These are phyloP conservation scores for Hemiprocne comata DNA, from an alignment of 2,113 vertebrate species.

Conservation along the genomic window DNA sequence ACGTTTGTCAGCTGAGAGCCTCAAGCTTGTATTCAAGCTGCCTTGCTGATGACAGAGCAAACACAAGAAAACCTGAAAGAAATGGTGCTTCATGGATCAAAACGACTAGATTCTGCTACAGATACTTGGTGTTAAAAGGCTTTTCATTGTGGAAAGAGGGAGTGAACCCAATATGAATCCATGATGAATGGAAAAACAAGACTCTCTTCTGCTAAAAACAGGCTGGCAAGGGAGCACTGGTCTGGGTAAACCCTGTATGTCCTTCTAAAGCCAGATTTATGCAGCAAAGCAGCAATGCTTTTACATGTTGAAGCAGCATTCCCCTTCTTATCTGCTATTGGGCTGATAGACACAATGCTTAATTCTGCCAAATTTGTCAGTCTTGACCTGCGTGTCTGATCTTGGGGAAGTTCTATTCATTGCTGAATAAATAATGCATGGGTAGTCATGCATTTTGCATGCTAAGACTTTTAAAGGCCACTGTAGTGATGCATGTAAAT, in stretches of 20 bases:
- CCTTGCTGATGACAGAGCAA: not conserved
- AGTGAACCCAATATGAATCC: not conserved
- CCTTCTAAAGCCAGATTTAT: not conserved
- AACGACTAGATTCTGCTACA: not conserved
- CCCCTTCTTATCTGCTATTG: not conserved
- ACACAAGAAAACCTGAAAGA: constrained; percentile 19
- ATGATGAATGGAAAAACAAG: not conserved
- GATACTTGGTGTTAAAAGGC: not conserved
- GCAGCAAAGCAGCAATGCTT: not conserved
- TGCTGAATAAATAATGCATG: constrained; percentile 69
- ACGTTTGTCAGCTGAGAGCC: constrained; percentile 40
- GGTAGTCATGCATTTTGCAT: constrained; percentile 71
- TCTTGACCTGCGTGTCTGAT: constrained; percentile 44
- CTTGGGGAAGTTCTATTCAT: constrained; percentile 57
- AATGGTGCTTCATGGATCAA: not conserved
- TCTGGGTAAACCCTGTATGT: rapidly evolving
- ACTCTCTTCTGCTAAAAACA: not conserved
- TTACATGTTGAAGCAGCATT: not conserved
- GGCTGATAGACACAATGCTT: not conserved
- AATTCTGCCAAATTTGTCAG: constrained; percentile 55
- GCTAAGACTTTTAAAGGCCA: constrained; percentile 66
- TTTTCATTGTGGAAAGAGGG: not conserved
- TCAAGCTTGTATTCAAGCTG: not conserved
- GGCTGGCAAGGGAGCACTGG: not conserved
- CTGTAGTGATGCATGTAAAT: constrained; percentile 72